phyloP scores from a whole-genome alignment of 2,888 invertebrate genomes.

The Spodoptera littoralis region DNA sequence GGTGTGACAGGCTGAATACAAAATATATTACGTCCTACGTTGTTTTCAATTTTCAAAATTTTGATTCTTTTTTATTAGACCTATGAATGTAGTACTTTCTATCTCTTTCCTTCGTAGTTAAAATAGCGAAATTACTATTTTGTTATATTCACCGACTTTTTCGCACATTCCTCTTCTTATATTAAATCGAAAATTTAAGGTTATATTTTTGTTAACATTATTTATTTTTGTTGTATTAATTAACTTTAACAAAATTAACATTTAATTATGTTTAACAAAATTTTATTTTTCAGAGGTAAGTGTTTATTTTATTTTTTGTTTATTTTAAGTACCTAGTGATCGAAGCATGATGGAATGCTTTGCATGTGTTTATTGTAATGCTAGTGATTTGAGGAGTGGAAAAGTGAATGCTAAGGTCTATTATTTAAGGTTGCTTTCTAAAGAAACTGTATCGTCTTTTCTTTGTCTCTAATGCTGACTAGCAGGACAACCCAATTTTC shows the following conservation, averaged over 20 bases:
- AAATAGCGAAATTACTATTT: not conserved
- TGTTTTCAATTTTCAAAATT: slow-evolving; percentile 28
- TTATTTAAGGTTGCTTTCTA: too few relatives aligned
- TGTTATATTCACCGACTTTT: slow-evolving; percentile 68
- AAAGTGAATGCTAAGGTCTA: too few relatives aligned
- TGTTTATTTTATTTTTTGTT: slow-evolving; percentile 5
- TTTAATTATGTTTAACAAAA: slow-evolving; percentile 6
- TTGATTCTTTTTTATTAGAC: slow-evolving; percentile 11
- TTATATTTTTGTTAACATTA: not conserved
- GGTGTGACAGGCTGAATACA: too few relatives aligned
- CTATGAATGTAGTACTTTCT: not conserved
- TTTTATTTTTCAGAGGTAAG: slow-evolving; percentile 34
- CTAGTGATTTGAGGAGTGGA: too few relatives aligned
- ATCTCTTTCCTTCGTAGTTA: slow-evolving; percentile 12
- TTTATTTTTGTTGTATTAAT: slow-evolving; percentile 6
- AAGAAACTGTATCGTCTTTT: too few relatives aligned
- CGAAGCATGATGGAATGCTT: slow-evolving; percentile 31
- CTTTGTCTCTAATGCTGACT: too few relatives aligned
- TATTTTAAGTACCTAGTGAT: not conserved
- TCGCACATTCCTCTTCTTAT: slow-evolving; percentile 85
- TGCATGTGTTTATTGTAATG: slow-evolving; percentile 30
- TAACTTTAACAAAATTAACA: slow-evolving; percentile 26
- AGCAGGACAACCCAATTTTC: too few relatives aligned
- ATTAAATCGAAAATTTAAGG: slow-evolving; percentile 12
- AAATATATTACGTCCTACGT: not conserved